Conservation (phyloP, 2,797 vertebrate species). For the Falco naumanni region DNA sequence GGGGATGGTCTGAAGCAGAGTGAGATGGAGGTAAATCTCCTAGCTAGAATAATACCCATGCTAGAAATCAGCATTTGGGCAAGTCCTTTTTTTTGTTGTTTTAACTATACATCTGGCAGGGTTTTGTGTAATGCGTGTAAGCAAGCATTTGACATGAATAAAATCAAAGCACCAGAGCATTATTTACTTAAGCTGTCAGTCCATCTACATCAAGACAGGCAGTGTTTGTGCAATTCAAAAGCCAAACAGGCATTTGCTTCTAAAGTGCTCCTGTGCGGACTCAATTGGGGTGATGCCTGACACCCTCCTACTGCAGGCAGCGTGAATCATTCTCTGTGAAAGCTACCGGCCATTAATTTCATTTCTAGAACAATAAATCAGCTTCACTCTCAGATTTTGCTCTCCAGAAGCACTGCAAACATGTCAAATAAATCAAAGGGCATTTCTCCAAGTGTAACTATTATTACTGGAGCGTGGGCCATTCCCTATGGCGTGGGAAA, state of each 20-base stretch:
- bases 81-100: not conserved
- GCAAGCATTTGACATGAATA: not conserved
- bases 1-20: not conserved
- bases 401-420: slow-evolving; percentile 65
- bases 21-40: not conserved
- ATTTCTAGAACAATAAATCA: slow-evolving; percentile 72
- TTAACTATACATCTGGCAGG: not conserved
- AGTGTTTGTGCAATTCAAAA: not conserved
- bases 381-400: slow-evolving; percentile 56
- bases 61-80: not conserved
- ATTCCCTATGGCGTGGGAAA: slow-evolving; percentile 35
- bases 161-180: slow-evolving; percentile 10
- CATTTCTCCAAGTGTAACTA: slow-evolving; percentile 63
- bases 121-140: not conserved
- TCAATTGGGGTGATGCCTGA: slow-evolving; percentile 19
- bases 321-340: slow-evolving; percentile 41
- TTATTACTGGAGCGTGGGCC: slow-evolving; percentile 36
- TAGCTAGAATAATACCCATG: not conserved
- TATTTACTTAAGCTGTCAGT: slow-evolving; percentile 37
- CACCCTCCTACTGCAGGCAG: slow-evolving; percentile 30
- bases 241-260: slow-evolving; percentile 45
- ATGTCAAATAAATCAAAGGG: slow-evolving; percentile 73
- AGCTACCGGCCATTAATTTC: slow-evolving; percentile 73
- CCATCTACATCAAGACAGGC: not conserved
- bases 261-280: not conserved